Evolutionary conservation across 2,797 vertebrate species (phyloP).

Genomic region (Ibycter americanus): DNA sequence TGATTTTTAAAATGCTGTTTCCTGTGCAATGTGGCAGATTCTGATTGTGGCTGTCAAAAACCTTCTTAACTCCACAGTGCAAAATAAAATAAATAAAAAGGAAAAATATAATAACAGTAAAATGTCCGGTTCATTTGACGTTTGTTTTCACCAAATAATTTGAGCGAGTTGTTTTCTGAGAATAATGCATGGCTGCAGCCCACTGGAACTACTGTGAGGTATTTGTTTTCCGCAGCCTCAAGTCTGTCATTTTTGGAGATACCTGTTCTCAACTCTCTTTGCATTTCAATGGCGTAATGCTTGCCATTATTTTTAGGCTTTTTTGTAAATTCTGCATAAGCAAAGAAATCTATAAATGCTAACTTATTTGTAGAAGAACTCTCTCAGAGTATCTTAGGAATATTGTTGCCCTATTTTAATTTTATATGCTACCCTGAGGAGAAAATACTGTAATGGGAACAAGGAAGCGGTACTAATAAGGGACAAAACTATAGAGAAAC

Average conservation of each 20-base stretch:
- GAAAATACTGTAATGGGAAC: neutral
- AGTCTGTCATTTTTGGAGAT: neutral
- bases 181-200: slow-evolving; percentile 1
- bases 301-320: neutral
- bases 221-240: neutral
- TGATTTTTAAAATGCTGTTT: slow-evolving; percentile 41
- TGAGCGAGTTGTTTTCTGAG: neutral
- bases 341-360: neutral
- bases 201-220: neutral
- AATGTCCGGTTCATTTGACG: slow-evolving; percentile 15
- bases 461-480: neutral
- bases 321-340: neutral
- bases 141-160: slow-evolving; percentile 39
- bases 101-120: neutral
- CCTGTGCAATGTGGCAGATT: slow-evolving; percentile 30
- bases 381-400: neutral
- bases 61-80: neutral
- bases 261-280: neutral
- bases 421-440: neutral
- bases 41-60: slow-evolving; percentile 56
- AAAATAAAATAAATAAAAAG: slow-evolving; percentile 46
- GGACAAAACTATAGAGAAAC: neutral
- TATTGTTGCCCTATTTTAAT: neutral
- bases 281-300: neutral
- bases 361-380: neutral